Evolutionary conservation across 2,888 invertebrate genomes (phyloP).

Genomic region (Tryphoninae sp.): DNA sequence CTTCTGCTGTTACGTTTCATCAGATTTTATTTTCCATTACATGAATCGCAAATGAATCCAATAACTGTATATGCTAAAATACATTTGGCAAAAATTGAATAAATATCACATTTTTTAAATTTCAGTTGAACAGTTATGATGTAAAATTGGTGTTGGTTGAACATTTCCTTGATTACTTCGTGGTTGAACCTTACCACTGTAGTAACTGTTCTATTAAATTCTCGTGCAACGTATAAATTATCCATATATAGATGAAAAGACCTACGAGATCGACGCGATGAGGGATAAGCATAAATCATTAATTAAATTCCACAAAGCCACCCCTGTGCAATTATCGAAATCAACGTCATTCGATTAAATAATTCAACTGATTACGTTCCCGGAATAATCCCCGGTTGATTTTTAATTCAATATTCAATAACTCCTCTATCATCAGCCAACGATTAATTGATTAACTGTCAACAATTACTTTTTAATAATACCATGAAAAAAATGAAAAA

Average conservation of each 20-base stretch:
- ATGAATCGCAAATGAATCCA: neutral
- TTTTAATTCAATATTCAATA: neutral
- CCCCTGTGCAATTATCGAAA: neutral
- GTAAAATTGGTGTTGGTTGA: neutral
- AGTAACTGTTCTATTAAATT: neutral
- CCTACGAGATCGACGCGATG: neutral
- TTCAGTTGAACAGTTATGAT: neutral
- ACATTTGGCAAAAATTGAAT: neutral
- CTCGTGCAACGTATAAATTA: neutral
- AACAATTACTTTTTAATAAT: too few species aligned
- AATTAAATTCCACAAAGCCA: neutral
- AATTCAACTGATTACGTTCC: neutral
- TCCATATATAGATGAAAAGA: neutral
- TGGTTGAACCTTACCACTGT: neutral
- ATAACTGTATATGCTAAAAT: neutral
- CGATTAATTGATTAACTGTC: too few species aligned
- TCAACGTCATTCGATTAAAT: neutral
- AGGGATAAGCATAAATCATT: neutral
- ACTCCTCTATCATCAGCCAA: neutral
- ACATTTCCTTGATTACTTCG: neutral
- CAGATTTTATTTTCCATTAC: slow-evolving; percentile 11
- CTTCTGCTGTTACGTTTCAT: slow-evolving; percentile 2
- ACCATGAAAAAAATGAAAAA: too few species aligned
- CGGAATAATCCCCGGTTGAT: neutral
- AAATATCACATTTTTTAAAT: slow-evolving; percentile 10